phyloP scores from a whole-genome alignment of 2,797 vertebrate genomes.

The Danio jaintianensis region DNA sequence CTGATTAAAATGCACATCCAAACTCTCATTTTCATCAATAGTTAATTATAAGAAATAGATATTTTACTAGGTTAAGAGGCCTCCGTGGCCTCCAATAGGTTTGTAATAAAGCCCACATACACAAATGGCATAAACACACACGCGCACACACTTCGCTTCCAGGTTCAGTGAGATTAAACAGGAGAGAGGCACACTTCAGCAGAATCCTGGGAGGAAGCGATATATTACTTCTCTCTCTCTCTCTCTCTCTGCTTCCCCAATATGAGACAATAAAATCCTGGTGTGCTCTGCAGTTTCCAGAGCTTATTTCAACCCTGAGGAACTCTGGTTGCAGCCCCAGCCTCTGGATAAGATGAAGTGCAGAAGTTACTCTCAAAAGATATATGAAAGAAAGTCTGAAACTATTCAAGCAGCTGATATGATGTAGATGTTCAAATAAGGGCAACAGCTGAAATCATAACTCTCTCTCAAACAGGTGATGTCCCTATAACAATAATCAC shows the following conservation, averaged over 20 bases:
- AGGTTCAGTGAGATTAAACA: constrained; percentile 55
- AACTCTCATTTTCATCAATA: constrained; percentile 44
- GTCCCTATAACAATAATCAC: too few relatives aligned
- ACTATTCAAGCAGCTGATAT: constrained; percentile 12
- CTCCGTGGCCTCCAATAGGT: background rate
- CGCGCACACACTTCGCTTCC: constrained; percentile 13
- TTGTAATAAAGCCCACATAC: constrained; percentile 35
- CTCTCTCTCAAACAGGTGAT: background rate
- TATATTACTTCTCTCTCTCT: constrained; percentile 71
- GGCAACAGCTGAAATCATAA: background rate
- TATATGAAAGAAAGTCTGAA: constrained; percentile 17
- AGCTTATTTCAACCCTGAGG: constrained; percentile 56
- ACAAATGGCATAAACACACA: constrained; percentile 22
- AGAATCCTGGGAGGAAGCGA: constrained; percentile 67
- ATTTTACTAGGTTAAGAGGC: constrained; percentile 27
- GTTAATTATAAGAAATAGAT: constrained; percentile 47
- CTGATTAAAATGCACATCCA: constrained; percentile 26
- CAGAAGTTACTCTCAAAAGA: constrained; percentile 12
- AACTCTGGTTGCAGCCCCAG: constrained; percentile 36
- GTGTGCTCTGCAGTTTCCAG: constrained; percentile 45
- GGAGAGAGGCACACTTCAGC: constrained; percentile 57
- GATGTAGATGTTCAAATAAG: background rate
- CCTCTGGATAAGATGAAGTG: constrained; percentile 22
- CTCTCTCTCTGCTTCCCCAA: constrained; percentile 59
- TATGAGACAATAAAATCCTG: constrained; percentile 74